Evolutionary conservation across 1,140 invertebrate species (phyloP).

Genomic region (Drosophila punjabiensis): DNA sequence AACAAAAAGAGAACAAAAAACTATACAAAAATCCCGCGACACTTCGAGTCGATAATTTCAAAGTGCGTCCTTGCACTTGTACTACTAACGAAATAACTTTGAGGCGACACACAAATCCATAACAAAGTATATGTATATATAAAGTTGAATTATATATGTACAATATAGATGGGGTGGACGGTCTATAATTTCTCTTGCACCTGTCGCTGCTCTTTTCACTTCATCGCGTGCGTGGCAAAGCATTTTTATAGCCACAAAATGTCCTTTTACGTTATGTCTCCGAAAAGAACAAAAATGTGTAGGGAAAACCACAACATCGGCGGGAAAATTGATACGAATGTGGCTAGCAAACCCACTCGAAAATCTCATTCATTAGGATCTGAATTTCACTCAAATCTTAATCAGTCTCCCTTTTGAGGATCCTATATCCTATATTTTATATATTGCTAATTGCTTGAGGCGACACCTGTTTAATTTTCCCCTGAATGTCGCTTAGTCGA

Average conservation of each 20-base stretch:
- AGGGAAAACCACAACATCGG: slow-evolving; percentile 24
- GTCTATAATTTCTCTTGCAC: slow-evolving; percentile 54
- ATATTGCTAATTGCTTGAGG: not conserved
- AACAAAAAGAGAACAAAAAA: not conserved
- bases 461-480: not conserved
- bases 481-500: not conserved
- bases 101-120: slow-evolving; percentile 24
- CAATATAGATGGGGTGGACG: slow-evolving; percentile 12
- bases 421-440: not conserved
- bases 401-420: not conserved
- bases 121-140: slow-evolving; percentile 17
- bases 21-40: slow-evolving; percentile 4
- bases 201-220: slow-evolving; percentile 64
- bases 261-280: slow-evolving; percentile 69
- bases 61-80: slow-evolving; percentile 54
- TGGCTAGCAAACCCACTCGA: not conserved
- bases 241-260: slow-evolving; percentile 80
- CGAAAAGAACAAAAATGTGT: slow-evolving; percentile 26
- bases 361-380: slow-evolving; percentile 4
- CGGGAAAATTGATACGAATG: slow-evolving; percentile 28
- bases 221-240: slow-evolving; percentile 72
- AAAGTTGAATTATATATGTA: slow-evolving; percentile 22
- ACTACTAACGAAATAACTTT: slow-evolving; percentile 26
- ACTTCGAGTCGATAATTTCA: slow-evolving; percentile 27
- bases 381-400: not conserved